These are phyloP conservation scores for Deroptyus accipitrinus DNA, from an alignment of 2,113 vertebrate genomes.

Conservation along the genomic window DNA sequence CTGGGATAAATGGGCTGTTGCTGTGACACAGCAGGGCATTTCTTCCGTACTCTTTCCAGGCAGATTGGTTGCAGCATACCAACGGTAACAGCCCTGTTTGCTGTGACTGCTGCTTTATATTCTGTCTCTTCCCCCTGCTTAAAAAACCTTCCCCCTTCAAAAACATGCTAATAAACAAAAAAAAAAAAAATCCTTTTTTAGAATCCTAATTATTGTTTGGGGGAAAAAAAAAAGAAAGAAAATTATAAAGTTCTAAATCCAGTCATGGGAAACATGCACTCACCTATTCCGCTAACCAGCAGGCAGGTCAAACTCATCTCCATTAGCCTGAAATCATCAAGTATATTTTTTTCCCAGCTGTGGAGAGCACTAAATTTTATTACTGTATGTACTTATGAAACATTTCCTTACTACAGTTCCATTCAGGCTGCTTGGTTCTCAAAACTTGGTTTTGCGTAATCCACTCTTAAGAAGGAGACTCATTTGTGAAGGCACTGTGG, in stretches of 20 bases:
- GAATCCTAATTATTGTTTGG: not conserved
- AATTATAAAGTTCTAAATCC: not conserved
- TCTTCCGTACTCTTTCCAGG: not conserved
- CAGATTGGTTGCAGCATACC: not conserved
- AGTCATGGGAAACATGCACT: not conserved
- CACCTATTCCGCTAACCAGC: not conserved
- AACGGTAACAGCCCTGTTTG: not conserved
- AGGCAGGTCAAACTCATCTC: not conserved
- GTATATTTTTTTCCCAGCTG: not conserved
- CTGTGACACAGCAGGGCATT: not conserved
- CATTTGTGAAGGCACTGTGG: not conserved
- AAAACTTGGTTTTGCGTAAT: not conserved
- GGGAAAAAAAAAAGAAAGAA: no score
- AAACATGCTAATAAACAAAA: not conserved
- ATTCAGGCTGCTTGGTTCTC: not conserved
- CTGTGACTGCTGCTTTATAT: not conserved
- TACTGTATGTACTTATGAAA: not conserved
- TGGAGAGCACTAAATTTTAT: not conserved
- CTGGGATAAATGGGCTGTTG: not conserved
- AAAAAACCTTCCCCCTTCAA: not conserved
- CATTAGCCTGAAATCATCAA: not conserved
- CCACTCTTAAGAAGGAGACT: not conserved
- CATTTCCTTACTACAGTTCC: not conserved
- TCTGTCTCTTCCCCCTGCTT: fast-evolving
- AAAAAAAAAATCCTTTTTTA: not conserved